Percentiles rank a stretch among this genome's conserved stretches.
Evolutionary conservation across 2,797 vertebrate genomes (phyloP).

Genomic region (Perodicticus potto): DNA sequence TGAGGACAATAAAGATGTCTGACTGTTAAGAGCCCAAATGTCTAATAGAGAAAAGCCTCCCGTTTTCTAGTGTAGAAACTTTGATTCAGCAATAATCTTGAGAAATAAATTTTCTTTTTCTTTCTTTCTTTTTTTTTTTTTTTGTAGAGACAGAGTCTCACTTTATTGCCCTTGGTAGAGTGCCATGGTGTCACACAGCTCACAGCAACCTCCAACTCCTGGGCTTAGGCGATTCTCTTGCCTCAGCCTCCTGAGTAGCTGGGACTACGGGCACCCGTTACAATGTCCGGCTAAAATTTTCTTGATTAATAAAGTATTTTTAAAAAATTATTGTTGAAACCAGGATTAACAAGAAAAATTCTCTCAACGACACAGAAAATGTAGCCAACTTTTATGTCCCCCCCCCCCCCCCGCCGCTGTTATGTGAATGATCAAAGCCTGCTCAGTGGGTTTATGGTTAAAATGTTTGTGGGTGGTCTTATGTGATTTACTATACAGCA

Average conservation of each 20-base stretch:
- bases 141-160: too few species aligned
- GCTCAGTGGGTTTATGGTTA: neutral
- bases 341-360: neutral
- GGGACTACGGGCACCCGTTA: too few species aligned
- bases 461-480: too few species aligned
- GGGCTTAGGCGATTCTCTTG: too few species aligned
- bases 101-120: neutral
- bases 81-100: neutral
- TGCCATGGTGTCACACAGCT: too few species aligned
- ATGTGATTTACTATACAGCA: too few species aligned
- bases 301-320: neutral
- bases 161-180: too few species aligned
- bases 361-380: neutral
- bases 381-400: neutral
- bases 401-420: neutral
- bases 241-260: too few species aligned
- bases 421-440: neutral
- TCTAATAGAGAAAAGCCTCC: neutral
- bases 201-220: too few species aligned
- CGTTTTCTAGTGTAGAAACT: neutral
- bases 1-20: neutral
- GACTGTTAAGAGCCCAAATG: neutral
- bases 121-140: too few species aligned
- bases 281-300: neutral
- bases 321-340: neutral